phyloP scores from a whole-genome alignment of 2,113 vertebrate genomes.

The Tychaedon coryphoeus region DNA sequence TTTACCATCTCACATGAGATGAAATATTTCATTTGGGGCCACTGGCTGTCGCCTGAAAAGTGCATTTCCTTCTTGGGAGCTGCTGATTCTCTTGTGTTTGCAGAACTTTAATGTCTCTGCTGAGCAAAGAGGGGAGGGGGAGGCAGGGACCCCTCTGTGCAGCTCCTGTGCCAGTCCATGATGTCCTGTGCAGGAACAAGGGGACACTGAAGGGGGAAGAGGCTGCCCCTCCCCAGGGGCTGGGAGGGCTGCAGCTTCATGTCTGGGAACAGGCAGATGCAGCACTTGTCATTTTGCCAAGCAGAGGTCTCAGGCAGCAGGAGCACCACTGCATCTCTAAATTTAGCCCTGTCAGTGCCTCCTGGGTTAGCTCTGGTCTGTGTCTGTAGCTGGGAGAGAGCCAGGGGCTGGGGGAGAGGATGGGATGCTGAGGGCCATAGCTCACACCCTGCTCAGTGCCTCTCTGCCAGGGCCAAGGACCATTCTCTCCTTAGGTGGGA shows the following conservation, averaged over 20 bases:
- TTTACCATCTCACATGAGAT: neutral
- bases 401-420: neutral
- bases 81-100: neutral
- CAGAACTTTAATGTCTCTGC: neutral
- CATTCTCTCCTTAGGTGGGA: neutral
- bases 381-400: neutral
- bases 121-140: rapidly evolving
- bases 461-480: neutral
- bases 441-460: neutral
- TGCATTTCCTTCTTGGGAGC: neutral
- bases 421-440: neutral
- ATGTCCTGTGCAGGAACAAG: neutral
- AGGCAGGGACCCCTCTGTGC: neutral
- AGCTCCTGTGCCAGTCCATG: neutral
- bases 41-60: neutral
- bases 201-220: neutral
- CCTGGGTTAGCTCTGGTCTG: neutral
- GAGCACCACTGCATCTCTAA: neutral
- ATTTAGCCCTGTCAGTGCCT: neutral
- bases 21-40: neutral
- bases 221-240: neutral
- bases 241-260: rapidly evolving
- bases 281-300: neutral
- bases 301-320: neutral
- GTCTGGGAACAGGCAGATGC: neutral